Conservation (phyloP, 2,113 vertebrate species). For the Prunella himalayana region DNA sequence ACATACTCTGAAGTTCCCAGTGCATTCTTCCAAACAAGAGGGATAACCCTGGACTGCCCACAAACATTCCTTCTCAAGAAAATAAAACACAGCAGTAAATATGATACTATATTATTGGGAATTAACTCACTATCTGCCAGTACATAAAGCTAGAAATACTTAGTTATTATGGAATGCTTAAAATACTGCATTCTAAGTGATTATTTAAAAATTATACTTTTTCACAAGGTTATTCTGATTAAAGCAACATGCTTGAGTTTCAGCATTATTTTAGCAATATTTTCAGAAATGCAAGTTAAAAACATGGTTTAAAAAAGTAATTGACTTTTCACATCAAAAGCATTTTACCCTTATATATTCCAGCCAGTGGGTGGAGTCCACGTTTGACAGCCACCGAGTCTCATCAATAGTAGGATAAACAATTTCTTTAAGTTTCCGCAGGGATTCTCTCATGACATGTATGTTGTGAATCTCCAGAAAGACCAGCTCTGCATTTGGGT, state of each 20-base stretch:
- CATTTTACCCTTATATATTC: slow-evolving; percentile 89
- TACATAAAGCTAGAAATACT: not conserved
- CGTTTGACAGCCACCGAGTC: slow-evolving; percentile 84
- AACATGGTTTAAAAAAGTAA: not conserved
- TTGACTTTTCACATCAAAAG: not conserved
- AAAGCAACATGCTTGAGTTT: not conserved
- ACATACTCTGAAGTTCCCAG: slow-evolving; percentile 35
- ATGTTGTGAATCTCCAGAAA: slow-evolving; percentile 97
- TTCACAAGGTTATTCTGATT: not conserved
- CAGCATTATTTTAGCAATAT: not conserved
- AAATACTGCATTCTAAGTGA: not conserved
- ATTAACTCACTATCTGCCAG: slow-evolving; percentile 8
- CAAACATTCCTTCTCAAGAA: slow-evolving; percentile 11
- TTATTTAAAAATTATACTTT: not conserved
- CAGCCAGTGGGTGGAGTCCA: slow-evolving; percentile 94
- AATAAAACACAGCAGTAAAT: slow-evolving; percentile 2
- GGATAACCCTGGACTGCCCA: slow-evolving; percentile 24
- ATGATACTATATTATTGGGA: not conserved
- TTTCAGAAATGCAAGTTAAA: not conserved
- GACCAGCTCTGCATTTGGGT: slow-evolving; percentile 87
- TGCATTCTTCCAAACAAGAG: slow-evolving; percentile 28
- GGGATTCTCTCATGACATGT: slow-evolving; percentile 95
- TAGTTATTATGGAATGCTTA: not conserved
- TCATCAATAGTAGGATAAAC: slow-evolving; percentile 92
- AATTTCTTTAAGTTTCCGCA: slow-evolving; percentile 91